phyloP scores from a whole-genome alignment of 2,113 vertebrate genomes.

The Cathartes aura region DNA sequence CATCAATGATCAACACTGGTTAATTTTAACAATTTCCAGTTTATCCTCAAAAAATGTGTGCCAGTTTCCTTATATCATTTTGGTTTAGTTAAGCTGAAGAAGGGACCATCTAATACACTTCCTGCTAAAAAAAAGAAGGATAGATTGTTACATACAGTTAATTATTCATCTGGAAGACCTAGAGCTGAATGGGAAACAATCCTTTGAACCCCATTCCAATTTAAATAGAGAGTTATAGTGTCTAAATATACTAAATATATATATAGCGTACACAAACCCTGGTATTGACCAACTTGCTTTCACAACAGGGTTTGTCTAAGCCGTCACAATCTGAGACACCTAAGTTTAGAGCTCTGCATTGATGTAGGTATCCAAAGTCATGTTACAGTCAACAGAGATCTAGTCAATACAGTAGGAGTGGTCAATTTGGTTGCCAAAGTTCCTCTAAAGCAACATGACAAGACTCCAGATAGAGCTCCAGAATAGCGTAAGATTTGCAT shows the following conservation, averaged over 20 bases:
- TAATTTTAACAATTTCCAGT: not conserved
- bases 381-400: not conserved
- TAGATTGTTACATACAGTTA: not conserved
- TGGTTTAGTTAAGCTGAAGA: not conserved
- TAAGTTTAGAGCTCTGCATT: not conserved
- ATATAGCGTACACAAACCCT: not conserved
- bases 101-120: not conserved
- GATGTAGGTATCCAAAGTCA: not conserved
- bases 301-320: not conserved
- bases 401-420: not conserved
- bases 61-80: not conserved
- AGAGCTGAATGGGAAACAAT: not conserved
- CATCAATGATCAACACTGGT: not conserved
- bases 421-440: not conserved
- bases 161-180: not conserved
- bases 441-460: not conserved
- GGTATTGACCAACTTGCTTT: not conserved
- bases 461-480: not conserved
- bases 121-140: not conserved
- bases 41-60: not conserved
- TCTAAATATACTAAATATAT: not conserved
- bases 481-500: not conserved
- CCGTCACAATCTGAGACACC: not conserved
- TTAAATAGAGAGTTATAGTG: not conserved
- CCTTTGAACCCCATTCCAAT: not conserved